Conservation (phyloP, 2,888 invertebrate species). For the Drosophila pegasa region DNA sequence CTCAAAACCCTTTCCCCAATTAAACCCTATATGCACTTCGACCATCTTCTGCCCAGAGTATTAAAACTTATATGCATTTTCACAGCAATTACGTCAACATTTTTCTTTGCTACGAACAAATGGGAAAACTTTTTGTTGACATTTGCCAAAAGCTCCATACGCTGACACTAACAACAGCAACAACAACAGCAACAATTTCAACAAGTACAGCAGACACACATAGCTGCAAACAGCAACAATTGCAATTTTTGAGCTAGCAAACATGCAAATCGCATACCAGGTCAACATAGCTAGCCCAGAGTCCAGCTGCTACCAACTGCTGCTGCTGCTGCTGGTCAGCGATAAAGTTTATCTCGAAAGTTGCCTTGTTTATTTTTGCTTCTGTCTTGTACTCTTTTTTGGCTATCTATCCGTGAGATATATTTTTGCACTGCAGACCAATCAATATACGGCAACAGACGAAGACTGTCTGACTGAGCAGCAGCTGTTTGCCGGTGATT, state of each 20-base stretch:
- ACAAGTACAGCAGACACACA: constrained; percentile 25
- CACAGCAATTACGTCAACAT: constrained; percentile 74
- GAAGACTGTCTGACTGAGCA: constrained; percentile 3
- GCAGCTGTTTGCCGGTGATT: constrained; percentile 68
- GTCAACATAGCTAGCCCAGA: constrained; percentile 57
- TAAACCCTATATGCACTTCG: neutral
- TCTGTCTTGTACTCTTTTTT: constrained; percentile 15
- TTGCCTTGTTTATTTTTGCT: constrained; percentile 40
- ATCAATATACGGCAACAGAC: constrained; percentile 63
- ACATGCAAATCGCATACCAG: constrained; percentile 81
- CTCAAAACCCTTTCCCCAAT: neutral
- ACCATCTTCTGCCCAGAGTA: neutral
- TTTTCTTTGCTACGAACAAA: constrained; percentile 49
- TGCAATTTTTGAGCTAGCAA: constrained; percentile 63
- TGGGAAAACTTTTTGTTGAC: constrained; percentile 72
- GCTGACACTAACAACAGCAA: constrained; percentile 21
- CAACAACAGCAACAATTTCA: constrained; percentile 21
- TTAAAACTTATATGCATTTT: constrained; percentile 61
- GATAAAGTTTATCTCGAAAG: constrained; percentile 78
- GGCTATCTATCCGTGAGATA: constrained; percentile 67
- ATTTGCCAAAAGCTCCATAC: constrained; percentile 67
- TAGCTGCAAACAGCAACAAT: constrained; percentile 44
- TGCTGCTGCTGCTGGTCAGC: constrained; percentile 57
- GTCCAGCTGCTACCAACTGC: constrained; percentile 47
- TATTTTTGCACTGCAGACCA: constrained; percentile 50